Evolutionary conservation across 2,797 vertebrate genomes (phyloP).

Genomic region (Chaunax sp.): DNA sequence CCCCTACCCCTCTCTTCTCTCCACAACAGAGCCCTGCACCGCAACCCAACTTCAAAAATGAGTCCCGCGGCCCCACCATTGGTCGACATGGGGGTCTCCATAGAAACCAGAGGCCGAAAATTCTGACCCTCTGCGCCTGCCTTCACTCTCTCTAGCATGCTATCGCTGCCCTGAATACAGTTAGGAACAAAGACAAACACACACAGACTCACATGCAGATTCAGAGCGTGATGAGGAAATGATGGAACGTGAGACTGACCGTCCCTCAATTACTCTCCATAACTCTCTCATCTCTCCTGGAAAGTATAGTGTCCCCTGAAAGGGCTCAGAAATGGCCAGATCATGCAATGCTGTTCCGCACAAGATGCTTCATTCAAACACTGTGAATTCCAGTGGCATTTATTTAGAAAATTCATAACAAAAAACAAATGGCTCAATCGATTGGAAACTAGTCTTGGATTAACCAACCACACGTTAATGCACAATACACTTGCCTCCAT

Average conservation of each 20-base stretch:
- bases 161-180: conserved; percentile 57
- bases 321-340: neutral
- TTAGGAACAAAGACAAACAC: conserved; percentile 52
- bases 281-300: conserved; percentile 1
- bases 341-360: conserved; percentile 11
- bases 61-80: conserved; percentile 53
- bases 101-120: conserved; percentile 72
- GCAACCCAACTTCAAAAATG: conserved; percentile 62
- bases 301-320: neutral
- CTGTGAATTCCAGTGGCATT: conserved; percentile 3
- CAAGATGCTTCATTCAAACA: conserved; percentile 10
- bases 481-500: neutral
- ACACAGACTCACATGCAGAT: neutral
- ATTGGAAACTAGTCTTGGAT: neutral
- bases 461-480: neutral
- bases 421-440: neutral
- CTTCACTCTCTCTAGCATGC: conserved; percentile 55
- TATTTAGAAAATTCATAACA: neutral
- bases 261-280: conserved; percentile 10
- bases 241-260: conserved; percentile 16
- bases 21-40: conserved; percentile 40
- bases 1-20: conserved; percentile 25
- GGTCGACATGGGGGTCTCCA: conserved; percentile 79
- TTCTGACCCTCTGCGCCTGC: conserved; percentile 55
- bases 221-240: conserved; percentile 21